Conservation (phyloP, 92 coral and sea anemone species). For the Hydrozoanthus gracilis region DNA sequence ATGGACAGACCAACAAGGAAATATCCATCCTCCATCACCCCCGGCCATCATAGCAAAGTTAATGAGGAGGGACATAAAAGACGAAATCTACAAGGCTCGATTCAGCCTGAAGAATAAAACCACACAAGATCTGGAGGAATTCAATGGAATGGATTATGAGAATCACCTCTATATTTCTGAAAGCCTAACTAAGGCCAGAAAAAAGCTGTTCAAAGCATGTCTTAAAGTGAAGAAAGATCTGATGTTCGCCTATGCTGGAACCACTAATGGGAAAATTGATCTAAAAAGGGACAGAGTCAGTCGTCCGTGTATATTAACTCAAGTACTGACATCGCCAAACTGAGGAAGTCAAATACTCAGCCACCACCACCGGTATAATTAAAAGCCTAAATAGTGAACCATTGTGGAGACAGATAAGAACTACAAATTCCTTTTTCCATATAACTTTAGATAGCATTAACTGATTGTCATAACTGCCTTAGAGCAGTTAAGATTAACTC, state of each 20-base stretch:
- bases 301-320: slow-evolving; percentile 7
- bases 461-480: slow-evolving; percentile 52
- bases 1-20: not conserved
- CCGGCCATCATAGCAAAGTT: not conserved
- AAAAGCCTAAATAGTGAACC: not conserved
- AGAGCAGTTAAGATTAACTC: slow-evolving; percentile 37
- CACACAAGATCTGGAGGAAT: not conserved
- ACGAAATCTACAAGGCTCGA: slow-evolving; percentile 1
- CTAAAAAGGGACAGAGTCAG: slow-evolving; percentile 15
- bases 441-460: not conserved
- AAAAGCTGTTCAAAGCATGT: slow-evolving; percentile 9
- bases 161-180: not conserved
- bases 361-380: slow-evolving; percentile 5
- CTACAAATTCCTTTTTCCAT: slow-evolving; percentile 4
- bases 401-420: not conserved
- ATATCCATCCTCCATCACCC: not conserved
- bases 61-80: not conserved
- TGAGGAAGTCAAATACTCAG: slow-evolving; percentile 1
- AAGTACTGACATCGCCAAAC: slow-evolving; percentile 11
- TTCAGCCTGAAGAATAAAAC: not conserved
- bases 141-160: not conserved
- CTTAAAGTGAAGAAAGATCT: slow-evolving; percentile 13
- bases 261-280: slow-evolving; percentile 3
- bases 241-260: slow-evolving; percentile 3
- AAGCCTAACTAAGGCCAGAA: not conserved